These are phyloP conservation scores for Melikaiella ostensackeni DNA, from an alignment of 2,888 invertebrate species.

Conservation along the genomic window DNA sequence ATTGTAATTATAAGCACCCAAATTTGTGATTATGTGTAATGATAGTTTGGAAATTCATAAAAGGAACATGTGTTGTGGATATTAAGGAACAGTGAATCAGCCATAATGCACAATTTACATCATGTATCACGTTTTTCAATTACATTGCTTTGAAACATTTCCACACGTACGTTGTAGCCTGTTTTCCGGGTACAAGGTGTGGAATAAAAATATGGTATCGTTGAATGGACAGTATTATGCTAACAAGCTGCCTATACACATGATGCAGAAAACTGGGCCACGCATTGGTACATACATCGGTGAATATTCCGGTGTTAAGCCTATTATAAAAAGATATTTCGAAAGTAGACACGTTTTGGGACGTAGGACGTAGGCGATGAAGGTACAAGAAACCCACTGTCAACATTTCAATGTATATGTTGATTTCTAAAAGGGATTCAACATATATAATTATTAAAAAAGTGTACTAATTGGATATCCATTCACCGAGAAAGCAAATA, in stretches of 20 bases:
- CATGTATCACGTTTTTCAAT: slow-evolving; percentile 16
- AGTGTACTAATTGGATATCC: not conserved
- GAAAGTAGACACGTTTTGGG: slow-evolving; percentile 30
- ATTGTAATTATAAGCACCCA: not conserved
- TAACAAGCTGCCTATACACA: not conserved
- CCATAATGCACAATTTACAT: not conserved
- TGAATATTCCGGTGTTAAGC: slow-evolving; percentile 19
- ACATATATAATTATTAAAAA: not conserved
- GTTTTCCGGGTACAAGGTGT: slow-evolving; percentile 21
- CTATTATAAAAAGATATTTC: slow-evolving; percentile 25
- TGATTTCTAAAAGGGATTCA: not conserved
- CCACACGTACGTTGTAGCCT: slow-evolving; percentile 8
- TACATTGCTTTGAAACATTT: not conserved
- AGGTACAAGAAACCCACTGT: not conserved
- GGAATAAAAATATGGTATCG: slow-evolving; percentile 14
- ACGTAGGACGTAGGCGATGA: not conserved
- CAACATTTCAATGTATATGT: not conserved
- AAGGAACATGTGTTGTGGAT: not conserved
- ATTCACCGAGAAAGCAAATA: not conserved
- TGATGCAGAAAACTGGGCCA: slow-evolving; percentile 22
- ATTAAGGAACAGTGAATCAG: not conserved
- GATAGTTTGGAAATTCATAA: not conserved
- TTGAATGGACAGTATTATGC: slow-evolving; percentile 21
- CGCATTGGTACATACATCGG: slow-evolving; percentile 12
- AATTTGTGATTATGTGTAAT: not conserved